These are phyloP conservation scores for Lycorma delicatula DNA, from an alignment of 1,140 invertebrate genomes.

Conservation along the genomic window DNA sequence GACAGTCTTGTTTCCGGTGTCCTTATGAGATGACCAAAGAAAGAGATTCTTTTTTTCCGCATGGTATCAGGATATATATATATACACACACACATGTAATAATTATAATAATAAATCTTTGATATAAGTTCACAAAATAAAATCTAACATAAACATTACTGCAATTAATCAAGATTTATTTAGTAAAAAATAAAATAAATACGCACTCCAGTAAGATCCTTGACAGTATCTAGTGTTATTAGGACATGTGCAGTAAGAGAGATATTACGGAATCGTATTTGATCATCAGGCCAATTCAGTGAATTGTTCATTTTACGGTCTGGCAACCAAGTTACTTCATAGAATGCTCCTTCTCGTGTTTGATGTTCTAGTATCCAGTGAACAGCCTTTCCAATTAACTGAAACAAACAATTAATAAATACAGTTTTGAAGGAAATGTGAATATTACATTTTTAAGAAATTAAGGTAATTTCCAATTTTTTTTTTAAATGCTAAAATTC, in stretches of 20 bases:
- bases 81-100: too few relatives aligned
- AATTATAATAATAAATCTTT: too few relatives aligned
- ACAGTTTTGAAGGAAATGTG: background rate
- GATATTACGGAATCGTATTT: conserved; percentile 62
- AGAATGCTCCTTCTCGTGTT: conserved; percentile 69
- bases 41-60: too few relatives aligned
- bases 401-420: conserved; percentile 7
- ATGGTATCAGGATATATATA: too few relatives aligned
- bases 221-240: conserved; percentile 71
- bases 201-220: conserved; percentile 63
- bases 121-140: too few relatives aligned
- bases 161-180: too few relatives aligned
- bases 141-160: too few relatives aligned
- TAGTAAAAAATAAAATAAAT: too few relatives aligned
- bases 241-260: conserved; percentile 83
- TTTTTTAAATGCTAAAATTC: background rate
- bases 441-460: background rate
- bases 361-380: conserved; percentile 74
- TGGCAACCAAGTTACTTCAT: conserved; percentile 70
- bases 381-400: conserved; percentile 67
- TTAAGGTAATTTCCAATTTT: background rate
- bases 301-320: conserved; percentile 78
- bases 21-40: too few relatives aligned
- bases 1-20: too few relatives aligned
- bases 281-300: conserved; percentile 41